Evolutionary conservation across 2,113 vertebrate genomes (phyloP).

Genomic region (Thunnus maccoyii): DNA sequence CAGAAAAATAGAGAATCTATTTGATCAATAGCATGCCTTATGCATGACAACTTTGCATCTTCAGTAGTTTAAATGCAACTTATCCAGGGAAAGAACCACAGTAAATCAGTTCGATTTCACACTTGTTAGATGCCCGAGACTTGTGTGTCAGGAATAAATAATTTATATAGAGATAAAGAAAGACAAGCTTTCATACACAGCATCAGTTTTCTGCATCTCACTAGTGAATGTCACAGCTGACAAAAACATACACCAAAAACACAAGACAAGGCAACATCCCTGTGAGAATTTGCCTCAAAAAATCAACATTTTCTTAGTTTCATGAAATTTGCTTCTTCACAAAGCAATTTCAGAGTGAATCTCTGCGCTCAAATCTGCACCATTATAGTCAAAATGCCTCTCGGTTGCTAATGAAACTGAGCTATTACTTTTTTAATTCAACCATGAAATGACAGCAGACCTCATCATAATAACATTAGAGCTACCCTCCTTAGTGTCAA

Average conservation of each 20-base stretch:
- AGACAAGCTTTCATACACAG: not conserved
- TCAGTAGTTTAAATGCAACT: constrained; percentile 3
- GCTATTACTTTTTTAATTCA: constrained; percentile 69
- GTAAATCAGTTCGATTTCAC: constrained; percentile 16
- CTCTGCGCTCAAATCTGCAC: constrained; percentile 19
- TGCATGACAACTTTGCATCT: constrained; percentile 21
- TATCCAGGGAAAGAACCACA: not conserved
- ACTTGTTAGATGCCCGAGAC: not conserved
- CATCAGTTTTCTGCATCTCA: not conserved
- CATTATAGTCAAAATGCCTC: constrained; percentile 47
- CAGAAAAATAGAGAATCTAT: not conserved
- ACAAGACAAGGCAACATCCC: not conserved
- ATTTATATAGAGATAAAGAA: not conserved
- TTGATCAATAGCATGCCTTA: constrained; percentile 14
- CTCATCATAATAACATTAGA: constrained; percentile 74
- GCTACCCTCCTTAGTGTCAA: constrained; percentile 62
- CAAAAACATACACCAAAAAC: constrained; percentile 17
- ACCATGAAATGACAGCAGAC: constrained; percentile 71
- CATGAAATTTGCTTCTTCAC: not conserved
- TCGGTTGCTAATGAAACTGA: constrained; percentile 47
- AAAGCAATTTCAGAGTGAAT: not conserved
- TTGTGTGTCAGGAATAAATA: not conserved
- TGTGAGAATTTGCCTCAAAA: not conserved
- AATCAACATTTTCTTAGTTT: not conserved
- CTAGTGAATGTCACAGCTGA: constrained; percentile 9